These are phyloP conservation scores for Acrocephalus arundinaceus DNA, from an alignment of 2,113 vertebrate genomes.

Conservation along the genomic window DNA sequence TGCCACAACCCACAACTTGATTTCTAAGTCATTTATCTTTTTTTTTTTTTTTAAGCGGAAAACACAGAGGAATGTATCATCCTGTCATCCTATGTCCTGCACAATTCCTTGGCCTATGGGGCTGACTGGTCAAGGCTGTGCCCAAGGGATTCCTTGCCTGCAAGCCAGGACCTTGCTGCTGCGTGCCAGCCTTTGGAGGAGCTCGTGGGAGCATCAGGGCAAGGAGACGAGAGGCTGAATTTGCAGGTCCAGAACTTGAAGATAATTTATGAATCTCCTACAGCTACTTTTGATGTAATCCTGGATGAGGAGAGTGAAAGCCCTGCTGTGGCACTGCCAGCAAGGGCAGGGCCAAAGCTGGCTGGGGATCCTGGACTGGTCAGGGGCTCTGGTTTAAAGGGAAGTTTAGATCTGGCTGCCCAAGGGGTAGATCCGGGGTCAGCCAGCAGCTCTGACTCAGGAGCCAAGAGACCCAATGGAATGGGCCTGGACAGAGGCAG, in stretches of 20 bases:
- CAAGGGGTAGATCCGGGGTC: fast-evolving
- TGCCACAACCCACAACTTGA: background rate
- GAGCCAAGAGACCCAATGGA: background rate
- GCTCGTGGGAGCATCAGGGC: background rate
- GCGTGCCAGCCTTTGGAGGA: background rate
- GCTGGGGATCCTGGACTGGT: background rate
- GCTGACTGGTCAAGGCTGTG: slow-evolving; percentile 89
- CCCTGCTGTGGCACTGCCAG: slow-evolving; percentile 27
- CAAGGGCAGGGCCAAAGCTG: background rate
- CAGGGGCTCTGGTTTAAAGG: background rate
- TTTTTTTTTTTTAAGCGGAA: slow-evolving; percentile 64
- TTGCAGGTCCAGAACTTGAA: slow-evolving; percentile 68
- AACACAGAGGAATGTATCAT: slow-evolving; percentile 71
- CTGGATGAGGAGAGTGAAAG: slow-evolving; percentile 74
- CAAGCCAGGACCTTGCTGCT: slow-evolving; percentile 8
- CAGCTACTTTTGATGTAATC: slow-evolving; percentile 77
- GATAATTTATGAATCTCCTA: slow-evolving; percentile 81
- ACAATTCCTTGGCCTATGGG: slow-evolving; percentile 91
- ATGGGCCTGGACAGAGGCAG: background rate
- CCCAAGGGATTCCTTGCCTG: background rate
- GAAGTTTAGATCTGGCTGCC: background rate
- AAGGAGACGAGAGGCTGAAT: background rate
- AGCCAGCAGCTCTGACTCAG: fast-evolving
- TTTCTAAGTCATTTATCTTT: background rate
- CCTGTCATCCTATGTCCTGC: slow-evolving; percentile 80